Evolutionary conservation across 2,888 invertebrate species (phyloP).

Genomic region (Netelia fuscicornis): DNA sequence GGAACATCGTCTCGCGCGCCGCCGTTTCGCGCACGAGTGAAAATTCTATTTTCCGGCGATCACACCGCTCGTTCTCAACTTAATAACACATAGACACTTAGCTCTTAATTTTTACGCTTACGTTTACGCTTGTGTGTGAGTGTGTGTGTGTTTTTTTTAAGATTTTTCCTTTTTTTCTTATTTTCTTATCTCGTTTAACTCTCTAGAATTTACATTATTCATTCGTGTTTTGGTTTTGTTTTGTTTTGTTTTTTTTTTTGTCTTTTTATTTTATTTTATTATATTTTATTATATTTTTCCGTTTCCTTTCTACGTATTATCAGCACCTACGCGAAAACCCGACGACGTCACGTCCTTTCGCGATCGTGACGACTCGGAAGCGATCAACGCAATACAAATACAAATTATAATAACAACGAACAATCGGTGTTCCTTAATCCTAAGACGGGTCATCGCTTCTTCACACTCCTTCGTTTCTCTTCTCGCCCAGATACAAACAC

Average conservation of each 20-base stretch:
- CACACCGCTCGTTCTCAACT: not conserved
- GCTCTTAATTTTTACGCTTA: conserved; percentile 3
- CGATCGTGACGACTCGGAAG: conserved; percentile 54
- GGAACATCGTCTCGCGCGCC: conserved; percentile 44
- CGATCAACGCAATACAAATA: conserved; percentile 50
- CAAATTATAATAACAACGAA: conserved; percentile 42
- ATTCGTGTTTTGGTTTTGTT: not conserved
- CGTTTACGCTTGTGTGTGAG: not conserved
- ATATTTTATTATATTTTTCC: conserved; percentile 16
- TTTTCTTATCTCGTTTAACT: not conserved
- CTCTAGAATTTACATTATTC: conserved; percentile 13
- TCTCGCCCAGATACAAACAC: conserved; percentile 12
- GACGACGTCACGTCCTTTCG: conserved; percentile 44
- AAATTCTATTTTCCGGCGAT: not conserved
- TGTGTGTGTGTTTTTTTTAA: not conserved
- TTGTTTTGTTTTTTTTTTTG: not conserved
- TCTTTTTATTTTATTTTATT: conserved; percentile 7
- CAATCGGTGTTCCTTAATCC: conserved; percentile 16
- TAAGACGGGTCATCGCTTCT: conserved; percentile 14
- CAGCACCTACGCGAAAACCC: conserved; percentile 64
- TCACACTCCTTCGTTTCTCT: not conserved
- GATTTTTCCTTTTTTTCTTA: conserved; percentile 32
- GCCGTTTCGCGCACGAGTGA: conserved; percentile 28
- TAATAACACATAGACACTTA: conserved; percentile 58
- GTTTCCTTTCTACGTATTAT: conserved; percentile 25